These are phyloP conservation scores for Carduelis carduelis DNA, from an alignment of 2,797 vertebrate species.

Conservation along the genomic window DNA sequence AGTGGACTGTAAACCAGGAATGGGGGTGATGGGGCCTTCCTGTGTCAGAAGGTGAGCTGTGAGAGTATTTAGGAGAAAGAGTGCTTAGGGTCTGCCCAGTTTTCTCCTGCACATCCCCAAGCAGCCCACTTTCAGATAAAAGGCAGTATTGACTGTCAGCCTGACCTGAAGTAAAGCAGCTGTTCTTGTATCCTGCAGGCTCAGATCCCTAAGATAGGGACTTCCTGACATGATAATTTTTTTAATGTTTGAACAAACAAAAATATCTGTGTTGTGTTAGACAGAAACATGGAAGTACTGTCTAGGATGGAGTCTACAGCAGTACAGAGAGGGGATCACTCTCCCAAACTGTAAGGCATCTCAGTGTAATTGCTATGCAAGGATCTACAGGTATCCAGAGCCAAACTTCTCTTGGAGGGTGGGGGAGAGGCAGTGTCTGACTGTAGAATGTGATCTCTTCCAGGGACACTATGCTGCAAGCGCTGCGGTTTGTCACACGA, in stretches of 20 bases:
- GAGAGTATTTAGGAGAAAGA: background rate
- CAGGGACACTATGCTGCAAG: conserved; percentile 98
- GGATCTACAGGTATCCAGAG: background rate
- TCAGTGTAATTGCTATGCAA: background rate
- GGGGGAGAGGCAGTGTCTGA: background rate
- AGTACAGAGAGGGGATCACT: background rate
- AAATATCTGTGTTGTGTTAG: background rate
- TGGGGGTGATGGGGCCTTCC: background rate
- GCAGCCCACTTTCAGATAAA: background rate
- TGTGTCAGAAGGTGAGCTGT: background rate
- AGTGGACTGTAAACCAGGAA: background rate
- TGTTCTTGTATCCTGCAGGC: background rate
- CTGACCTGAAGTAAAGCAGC: background rate
- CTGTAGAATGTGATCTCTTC: background rate
- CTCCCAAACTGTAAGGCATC: background rate
- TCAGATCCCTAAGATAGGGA: background rate
- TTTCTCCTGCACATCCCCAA: background rate
- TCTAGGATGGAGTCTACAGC: background rate
- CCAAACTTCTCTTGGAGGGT: background rate
- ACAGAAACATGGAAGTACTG: background rate
- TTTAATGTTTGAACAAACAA: background rate
- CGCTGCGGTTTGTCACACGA: conserved; percentile 92
- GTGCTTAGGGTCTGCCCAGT: background rate
- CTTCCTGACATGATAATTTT: background rate
- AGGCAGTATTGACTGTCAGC: background rate